Conservation (phyloP, 2,888 invertebrate species). For the Amblyjoppa fuscipennis region DNA sequence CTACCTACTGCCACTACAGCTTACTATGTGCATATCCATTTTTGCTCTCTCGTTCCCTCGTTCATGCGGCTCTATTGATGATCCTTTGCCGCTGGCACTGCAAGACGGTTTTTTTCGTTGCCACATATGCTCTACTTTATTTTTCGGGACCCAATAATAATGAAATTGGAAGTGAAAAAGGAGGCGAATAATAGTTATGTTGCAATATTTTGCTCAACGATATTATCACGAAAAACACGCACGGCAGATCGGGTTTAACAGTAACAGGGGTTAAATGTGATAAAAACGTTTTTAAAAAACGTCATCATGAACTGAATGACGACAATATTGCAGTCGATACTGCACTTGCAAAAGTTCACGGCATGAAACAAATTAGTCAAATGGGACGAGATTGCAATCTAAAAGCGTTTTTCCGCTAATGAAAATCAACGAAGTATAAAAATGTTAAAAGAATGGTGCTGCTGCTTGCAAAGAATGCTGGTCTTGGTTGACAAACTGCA, state of each 20-base stretch:
- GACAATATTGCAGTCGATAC: not conserved
- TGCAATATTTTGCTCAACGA: not conserved
- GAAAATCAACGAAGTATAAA: not conserved
- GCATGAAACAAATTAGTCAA: not conserved
- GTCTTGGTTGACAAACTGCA: not conserved
- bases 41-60: not conserved
- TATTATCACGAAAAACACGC: slow-evolving; percentile 1
- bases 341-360: too few species aligned
- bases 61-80: not conserved
- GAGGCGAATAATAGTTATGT: not conserved
- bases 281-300: not conserved
- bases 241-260: not conserved
- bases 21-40: not conserved
- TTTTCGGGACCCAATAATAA: not conserved
- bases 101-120: not conserved
- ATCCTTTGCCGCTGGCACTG: not conserved
- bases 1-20: not conserved
- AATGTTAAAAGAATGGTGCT: not conserved
- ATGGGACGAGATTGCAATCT: not conserved
- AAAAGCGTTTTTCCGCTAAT: not conserved
- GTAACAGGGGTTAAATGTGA: not conserved
- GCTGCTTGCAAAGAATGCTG: not conserved
- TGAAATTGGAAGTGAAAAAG: slow-evolving; percentile 6
- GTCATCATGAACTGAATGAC: not conserved
- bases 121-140: not conserved